A percentile compares a stretch with the other conserved stretches of the same genome.
Evolutionary conservation across 1,140 invertebrate genomes (phyloP).

Genomic region (Magallana angulata): DNA sequence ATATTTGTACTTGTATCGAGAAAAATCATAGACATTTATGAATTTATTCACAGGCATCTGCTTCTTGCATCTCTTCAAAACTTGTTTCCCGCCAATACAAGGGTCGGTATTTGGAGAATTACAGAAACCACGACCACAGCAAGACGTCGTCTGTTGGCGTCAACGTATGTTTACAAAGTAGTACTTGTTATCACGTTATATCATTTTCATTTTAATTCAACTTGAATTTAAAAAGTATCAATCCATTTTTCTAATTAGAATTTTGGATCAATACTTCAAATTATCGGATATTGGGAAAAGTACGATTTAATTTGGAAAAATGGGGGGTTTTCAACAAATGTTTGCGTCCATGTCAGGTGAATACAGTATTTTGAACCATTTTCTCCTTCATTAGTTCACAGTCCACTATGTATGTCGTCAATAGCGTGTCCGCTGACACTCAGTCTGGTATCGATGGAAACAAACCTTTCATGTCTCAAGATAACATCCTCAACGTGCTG

Average conservation of each 20-base stretch:
- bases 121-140: conserved; percentile 26
- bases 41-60: conserved; percentile 23
- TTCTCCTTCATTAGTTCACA: conserved; percentile 38
- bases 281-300: too few relatives aligned
- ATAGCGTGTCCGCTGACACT: conserved; percentile 42
- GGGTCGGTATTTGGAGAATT: conserved; percentile 55
- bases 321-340: too few relatives aligned
- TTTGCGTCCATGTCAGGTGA: too few relatives aligned
- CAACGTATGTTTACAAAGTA: background rate
- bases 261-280: too few relatives aligned
- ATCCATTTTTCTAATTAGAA: too few relatives aligned
- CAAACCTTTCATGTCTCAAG: conserved; percentile 48
- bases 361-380: too few relatives aligned
- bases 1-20: too few relatives aligned
- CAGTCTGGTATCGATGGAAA: conserved; percentile 45
- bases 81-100: conserved; percentile 43
- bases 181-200: background rate
- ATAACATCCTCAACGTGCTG: conserved; percentile 44
- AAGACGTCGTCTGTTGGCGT: conserved; percentile 52
- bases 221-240: too few relatives aligned
- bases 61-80: conserved; percentile 30
- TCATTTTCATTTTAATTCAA: too few relatives aligned
- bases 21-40: background rate
- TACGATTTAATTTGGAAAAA: too few relatives aligned
- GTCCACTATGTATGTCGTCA: conserved; percentile 48